phyloP scores from a whole-genome alignment of 1,140 invertebrate genomes.

The Hyposmocoma kahamanoa region DNA sequence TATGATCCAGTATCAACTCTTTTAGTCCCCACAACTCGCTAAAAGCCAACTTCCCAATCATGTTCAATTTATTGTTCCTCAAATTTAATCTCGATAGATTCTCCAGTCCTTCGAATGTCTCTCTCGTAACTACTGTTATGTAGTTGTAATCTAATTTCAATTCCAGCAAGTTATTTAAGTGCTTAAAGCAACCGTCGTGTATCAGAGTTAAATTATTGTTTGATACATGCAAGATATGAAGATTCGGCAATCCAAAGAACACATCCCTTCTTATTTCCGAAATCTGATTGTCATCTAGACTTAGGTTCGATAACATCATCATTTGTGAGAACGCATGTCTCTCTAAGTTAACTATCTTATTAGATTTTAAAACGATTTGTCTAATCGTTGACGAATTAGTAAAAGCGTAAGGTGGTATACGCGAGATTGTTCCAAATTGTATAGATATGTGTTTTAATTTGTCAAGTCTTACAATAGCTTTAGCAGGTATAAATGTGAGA shows the following conservation, averaged over 20 bases:
- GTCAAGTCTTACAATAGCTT: slow-evolving; percentile 78
- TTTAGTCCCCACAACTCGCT: slow-evolving; percentile 80
- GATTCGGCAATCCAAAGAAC: slow-evolving; percentile 80
- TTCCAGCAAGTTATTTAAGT: slow-evolving; percentile 78
- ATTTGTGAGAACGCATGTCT: slow-evolving; percentile 81
- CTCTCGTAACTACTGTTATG: slow-evolving; percentile 79
- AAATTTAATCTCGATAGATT: slow-evolving; percentile 80
- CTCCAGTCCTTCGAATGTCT: slow-evolving; percentile 81
- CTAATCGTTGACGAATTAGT: slow-evolving; percentile 79
- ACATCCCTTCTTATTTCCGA: slow-evolving; percentile 81
- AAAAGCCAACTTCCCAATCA: slow-evolving; percentile 84
- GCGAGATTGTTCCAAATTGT: slow-evolving; percentile 80
- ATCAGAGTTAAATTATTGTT: slow-evolving; percentile 82
- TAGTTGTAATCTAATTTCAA: slow-evolving; percentile 82
- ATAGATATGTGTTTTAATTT: slow-evolving; percentile 79
- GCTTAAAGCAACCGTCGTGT: slow-evolving; percentile 83
- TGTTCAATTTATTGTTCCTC: slow-evolving; percentile 79
- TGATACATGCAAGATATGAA: slow-evolving; percentile 79
- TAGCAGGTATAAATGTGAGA: slow-evolving; percentile 80
- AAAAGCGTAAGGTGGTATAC: slow-evolving; percentile 80
- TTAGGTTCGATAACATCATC: slow-evolving; percentile 77
- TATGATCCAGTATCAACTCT: slow-evolving; percentile 83
- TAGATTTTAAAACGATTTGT: slow-evolving; percentile 80
- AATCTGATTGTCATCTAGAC: slow-evolving; percentile 82
- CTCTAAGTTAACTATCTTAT: slow-evolving; percentile 78